Conservation (phyloP, 2,888 invertebrate genomes). For the Nesidiocoris tenuis region DNA sequence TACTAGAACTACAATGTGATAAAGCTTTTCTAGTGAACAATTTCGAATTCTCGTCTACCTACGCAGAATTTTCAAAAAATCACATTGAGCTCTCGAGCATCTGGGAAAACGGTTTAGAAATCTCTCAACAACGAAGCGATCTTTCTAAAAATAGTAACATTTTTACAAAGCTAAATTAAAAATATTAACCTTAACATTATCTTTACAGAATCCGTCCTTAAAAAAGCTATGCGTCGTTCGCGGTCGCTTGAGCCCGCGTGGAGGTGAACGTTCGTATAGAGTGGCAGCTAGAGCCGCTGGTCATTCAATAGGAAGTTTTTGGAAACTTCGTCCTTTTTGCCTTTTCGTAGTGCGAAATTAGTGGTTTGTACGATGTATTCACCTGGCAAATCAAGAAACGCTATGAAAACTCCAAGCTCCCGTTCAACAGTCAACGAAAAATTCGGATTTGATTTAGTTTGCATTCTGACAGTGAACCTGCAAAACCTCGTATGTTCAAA, state of each 20-base stretch:
- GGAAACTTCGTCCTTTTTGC: no score
- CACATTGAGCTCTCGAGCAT: conserved; percentile 36
- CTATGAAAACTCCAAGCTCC: no score
- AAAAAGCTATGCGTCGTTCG: background rate
- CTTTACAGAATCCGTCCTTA: conserved; percentile 8
- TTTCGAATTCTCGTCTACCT: background rate
- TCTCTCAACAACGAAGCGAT: background rate
- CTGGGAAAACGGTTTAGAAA: conserved; percentile 9
- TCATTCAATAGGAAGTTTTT: no score
- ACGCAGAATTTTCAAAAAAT: conserved; percentile 14
- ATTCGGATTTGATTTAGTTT: no score
- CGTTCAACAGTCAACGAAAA: no score
- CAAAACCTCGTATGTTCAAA: no score
- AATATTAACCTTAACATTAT: background rate
- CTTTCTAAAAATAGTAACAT: background rate
- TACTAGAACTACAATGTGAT: conserved; percentile 8
- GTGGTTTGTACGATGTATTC: no score
- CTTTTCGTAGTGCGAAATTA: no score
- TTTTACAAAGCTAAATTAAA: background rate
- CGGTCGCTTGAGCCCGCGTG: background rate
- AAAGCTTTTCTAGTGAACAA: background rate
- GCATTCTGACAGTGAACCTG: no score
- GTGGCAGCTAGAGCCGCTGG: no score
- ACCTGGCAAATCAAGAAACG: no score
- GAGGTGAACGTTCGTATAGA: background rate